These are phyloP conservation scores for Teleogryllus occipitalis DNA, from an alignment of 1,140 invertebrate species.

Conservation along the genomic window DNA sequence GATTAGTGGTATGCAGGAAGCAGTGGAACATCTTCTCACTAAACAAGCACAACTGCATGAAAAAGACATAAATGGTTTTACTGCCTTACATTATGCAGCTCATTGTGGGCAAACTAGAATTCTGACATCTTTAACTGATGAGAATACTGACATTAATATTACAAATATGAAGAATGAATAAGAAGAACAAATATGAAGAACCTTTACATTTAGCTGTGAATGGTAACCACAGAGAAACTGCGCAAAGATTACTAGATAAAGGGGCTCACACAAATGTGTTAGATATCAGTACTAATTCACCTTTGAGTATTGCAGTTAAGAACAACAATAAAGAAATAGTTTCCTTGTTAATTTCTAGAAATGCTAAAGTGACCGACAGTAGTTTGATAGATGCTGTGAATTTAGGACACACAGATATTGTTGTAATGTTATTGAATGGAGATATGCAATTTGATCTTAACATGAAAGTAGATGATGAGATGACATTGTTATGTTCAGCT, in stretches of 20 bases:
- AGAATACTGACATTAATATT: neutral
- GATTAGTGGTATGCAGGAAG: neutral
- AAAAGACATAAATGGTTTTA: too few relatives aligned
- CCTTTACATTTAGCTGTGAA: slow-evolving; percentile 28
- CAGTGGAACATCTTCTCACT: too few relatives aligned
- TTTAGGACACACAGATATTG: slow-evolving; percentile 14
- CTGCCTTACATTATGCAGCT: too few relatives aligned
- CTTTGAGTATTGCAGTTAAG: neutral
- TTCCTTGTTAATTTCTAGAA: neutral
- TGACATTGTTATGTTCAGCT: slow-evolving; percentile 41
- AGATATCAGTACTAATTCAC: neutral
- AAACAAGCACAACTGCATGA: too few relatives aligned
- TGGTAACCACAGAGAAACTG: slow-evolving; percentile 14
- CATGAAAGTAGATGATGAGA: slow-evolving; percentile 23
- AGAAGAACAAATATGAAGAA: too few relatives aligned
- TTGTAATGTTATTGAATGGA: neutral
- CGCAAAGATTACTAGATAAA: neutral
- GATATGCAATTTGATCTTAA: slow-evolving; percentile 14
- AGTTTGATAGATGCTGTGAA: slow-evolving; percentile 26
- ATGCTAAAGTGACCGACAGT: slow-evolving; percentile 9
- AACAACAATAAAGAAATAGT: neutral
- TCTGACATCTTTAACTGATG: neutral
- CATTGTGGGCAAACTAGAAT: too few relatives aligned
- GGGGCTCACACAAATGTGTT: too few relatives aligned
- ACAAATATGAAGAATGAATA: neutral